phyloP scores from a whole-genome alignment of 2,113 vertebrate species.

The Vulpes lagopus region DNA sequence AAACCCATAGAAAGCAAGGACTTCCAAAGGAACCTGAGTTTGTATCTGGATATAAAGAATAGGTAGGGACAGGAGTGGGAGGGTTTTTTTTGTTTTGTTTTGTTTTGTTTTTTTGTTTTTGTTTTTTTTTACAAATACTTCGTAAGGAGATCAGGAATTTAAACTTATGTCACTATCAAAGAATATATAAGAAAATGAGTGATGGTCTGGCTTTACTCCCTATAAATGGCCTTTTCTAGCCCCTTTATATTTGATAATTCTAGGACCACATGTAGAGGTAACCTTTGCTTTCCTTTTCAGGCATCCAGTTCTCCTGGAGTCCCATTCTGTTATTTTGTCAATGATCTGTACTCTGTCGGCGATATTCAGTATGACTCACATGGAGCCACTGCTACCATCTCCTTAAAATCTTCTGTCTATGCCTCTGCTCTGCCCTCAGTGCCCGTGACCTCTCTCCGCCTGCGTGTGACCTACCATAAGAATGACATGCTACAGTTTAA shows the following conservation, averaged over 20 bases:
- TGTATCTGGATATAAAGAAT: not conserved
- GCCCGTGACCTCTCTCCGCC: slow-evolving; percentile 86
- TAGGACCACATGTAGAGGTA: not conserved
- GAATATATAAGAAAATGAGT: not conserved
- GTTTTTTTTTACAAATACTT: not conserved
- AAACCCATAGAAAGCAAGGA: not conserved
- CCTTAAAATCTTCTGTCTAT: slow-evolving; percentile 78
- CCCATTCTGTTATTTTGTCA: slow-evolving; percentile 88
- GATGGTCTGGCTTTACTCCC: not conserved
- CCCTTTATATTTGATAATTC: not conserved
- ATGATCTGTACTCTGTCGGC: slow-evolving; percentile 86
- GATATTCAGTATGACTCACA: accelerated
- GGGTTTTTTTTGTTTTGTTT: too few species aligned
- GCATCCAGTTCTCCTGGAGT: not conserved
- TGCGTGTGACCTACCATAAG: slow-evolving; percentile 88
- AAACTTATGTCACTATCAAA: not conserved
- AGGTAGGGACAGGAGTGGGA: too few species aligned
- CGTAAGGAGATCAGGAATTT: not conserved
- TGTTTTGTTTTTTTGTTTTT: not conserved
- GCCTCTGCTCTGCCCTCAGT: slow-evolving; percentile 80
- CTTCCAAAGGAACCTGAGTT: not conserved
- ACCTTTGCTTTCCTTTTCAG: slow-evolving; percentile 80
- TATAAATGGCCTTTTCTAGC: not conserved
- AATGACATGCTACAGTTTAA: slow-evolving; percentile 92
- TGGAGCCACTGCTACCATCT: slow-evolving; percentile 85